Evolutionary conservation across 2,113 vertebrate genomes (phyloP), one percentile per base, ranked within the genome.

Genomic region (Columba livia): DNA sequence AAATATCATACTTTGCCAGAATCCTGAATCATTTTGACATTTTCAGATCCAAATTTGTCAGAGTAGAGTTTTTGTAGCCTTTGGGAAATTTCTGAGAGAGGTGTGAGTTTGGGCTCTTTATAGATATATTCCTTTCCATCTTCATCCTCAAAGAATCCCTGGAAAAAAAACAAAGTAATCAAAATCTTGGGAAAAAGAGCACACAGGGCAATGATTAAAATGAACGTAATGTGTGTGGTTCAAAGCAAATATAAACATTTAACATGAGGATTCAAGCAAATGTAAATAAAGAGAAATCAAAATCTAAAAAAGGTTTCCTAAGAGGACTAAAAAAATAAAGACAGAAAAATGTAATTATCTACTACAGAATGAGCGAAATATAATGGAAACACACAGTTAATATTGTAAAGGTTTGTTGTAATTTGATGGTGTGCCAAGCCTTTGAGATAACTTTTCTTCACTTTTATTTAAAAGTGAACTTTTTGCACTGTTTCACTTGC

Each of bases 91-190:
- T 99, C 99, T 2, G 99, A 99, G 51, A 99, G 98, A 56, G 99
- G 99, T 0, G 99, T 99, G 92, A 99, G 99, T 96, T 99, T 99
- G 72, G 99, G 99, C 65, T 99, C 99, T 97, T 99, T 99, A 97
- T 99, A 99, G 94, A 99, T 99, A 88, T 99, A 99, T 86, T 99
- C 99, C 60, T 99, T 99, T 66, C 99, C 99, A 70, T 99, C 99
- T 96, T 99, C 99, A 96, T 99, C 99, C 95, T 99, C 99, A 93
- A 98, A 98, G 97, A 99, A 99, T 9, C 99, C 99, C 99, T 99
- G 88, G 88, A 48, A 80, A 96, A 86, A 81, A 93, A 85, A 61
- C 3, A 88, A 57, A 66, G 88, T 17, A 85, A 57, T 95, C 60
- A 97, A 82, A 85, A 79, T 51, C 44, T 51, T 81, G 82, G 88